Conservation (phyloP, 2,797 vertebrate species). For the Mergus octosetaceus region DNA sequence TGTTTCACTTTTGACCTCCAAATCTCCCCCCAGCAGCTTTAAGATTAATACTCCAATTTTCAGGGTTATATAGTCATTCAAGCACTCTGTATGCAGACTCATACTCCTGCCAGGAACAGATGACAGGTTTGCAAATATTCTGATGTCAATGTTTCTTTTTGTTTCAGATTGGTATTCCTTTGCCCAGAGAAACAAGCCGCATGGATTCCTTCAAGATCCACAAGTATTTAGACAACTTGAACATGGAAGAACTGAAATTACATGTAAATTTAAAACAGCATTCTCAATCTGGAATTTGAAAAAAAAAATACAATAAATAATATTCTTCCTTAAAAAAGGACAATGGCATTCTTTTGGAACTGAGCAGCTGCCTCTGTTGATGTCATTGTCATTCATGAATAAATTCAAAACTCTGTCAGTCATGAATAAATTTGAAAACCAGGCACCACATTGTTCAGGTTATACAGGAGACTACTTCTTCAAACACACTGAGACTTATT, state of each 20-base stretch:
- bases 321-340: neutral
- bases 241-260: neutral
- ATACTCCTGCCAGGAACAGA: neutral
- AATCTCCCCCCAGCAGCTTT: neutral
- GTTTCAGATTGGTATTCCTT: neutral
- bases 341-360: neutral
- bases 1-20: constrained; percentile 18
- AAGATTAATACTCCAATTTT: constrained; percentile 17
- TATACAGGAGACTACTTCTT: neutral
- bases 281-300: neutral
- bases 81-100: neutral
- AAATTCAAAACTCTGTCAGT: neutral
- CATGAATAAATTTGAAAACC: neutral
- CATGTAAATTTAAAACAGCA: neutral
- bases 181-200: neutral
- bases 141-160: neutral
- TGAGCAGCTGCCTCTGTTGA: neutral
- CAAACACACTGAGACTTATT: neutral
- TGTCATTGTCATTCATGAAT: neutral
- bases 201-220: neutral
- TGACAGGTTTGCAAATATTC: neutral
- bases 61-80: constrained; percentile 17
- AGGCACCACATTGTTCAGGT: neutral
- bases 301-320: neutral
- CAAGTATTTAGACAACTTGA: neutral